phyloP scores from a whole-genome alignment of 2,113 vertebrate species.

The rat (Rattus norvegicus) region DNA sequence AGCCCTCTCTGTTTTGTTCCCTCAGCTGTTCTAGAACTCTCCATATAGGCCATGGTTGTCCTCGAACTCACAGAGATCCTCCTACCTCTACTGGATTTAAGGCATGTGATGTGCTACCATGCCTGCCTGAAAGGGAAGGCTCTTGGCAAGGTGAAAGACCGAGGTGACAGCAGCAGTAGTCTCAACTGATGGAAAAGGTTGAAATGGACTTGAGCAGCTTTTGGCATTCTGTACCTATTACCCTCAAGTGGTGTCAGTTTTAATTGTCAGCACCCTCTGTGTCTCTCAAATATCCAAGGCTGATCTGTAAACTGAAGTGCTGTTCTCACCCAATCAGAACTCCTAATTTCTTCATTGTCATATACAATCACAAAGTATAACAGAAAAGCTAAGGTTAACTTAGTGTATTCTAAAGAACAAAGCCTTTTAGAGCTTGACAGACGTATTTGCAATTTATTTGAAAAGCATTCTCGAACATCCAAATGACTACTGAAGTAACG shows the following conservation, averaged over 20 bases:
- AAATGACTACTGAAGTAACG: conserved; percentile 47
- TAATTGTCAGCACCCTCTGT: neutral
- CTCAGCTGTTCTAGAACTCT: neutral
- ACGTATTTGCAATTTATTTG: conserved; percentile 19
- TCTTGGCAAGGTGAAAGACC: neutral
- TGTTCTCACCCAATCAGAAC: conserved; percentile 18
- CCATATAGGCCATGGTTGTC: neutral
- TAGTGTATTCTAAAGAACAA: neutral
- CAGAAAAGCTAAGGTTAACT: conserved; percentile 29
- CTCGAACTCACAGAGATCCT: neutral
- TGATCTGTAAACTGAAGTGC: neutral
- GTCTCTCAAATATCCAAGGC: neutral
- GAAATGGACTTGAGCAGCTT: neutral
- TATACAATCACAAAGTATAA: neutral
- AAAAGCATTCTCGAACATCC: conserved; percentile 12
- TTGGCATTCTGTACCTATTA: neutral
- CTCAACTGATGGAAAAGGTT: neutral
- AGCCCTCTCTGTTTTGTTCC: neutral
- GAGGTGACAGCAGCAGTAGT: too few species aligned
- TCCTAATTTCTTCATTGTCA: neutral
- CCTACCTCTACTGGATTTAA: neutral
- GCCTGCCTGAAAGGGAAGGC: neutral
- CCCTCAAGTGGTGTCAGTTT: neutral
- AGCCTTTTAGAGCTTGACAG: conserved; percentile 8
- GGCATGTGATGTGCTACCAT: neutral